A percentile compares a stretch with the other conserved stretches of the same genome.
Conservation (phyloP, 2,888 invertebrate species). For the Temnothorax unifasciatus region DNA sequence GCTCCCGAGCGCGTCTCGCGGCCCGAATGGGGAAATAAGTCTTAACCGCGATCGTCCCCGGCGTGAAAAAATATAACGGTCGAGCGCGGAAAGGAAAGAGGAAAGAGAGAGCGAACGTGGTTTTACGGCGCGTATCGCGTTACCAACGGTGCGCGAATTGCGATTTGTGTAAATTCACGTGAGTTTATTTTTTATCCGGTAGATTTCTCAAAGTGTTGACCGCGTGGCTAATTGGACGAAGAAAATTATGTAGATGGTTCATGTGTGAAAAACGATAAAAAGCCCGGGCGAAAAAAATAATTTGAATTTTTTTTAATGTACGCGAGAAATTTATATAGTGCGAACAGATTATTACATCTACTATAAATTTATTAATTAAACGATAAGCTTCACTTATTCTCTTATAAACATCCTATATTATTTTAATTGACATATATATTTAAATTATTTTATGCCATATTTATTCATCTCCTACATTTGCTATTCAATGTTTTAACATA, state of each 20-base stretch:
- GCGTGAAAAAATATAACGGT: conserved; percentile 41
- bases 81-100: neutral
- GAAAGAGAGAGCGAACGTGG: conserved; percentile 36
- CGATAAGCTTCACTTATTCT: neutral
- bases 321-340: neutral
- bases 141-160: conserved; percentile 20
- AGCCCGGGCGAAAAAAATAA: neutral
- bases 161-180: conserved; percentile 28
- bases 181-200: conserved; percentile 21
- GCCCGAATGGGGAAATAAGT: conserved; percentile 31
- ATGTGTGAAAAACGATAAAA: neutral
- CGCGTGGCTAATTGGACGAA: conserved; percentile 24
- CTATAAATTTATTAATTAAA: neutral
- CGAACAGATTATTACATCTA: neutral
- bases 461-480: conserved; percentile 1
- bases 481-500: neutral
- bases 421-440: neutral
- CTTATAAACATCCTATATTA: neutral
- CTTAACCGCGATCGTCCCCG: conserved; percentile 16
- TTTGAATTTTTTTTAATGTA: neutral
- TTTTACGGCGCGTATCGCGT: conserved; percentile 18
- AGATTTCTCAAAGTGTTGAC: conserved; percentile 16
- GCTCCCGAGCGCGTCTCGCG: conserved; percentile 17
- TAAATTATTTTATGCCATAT: neutral
- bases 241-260: neutral